Percentiles rank a stretch among this genome's conserved stretches.
phyloP scores from a whole-genome alignment of 1,140 invertebrate genomes.

The Cyrtorhinus lividipennis region DNA sequence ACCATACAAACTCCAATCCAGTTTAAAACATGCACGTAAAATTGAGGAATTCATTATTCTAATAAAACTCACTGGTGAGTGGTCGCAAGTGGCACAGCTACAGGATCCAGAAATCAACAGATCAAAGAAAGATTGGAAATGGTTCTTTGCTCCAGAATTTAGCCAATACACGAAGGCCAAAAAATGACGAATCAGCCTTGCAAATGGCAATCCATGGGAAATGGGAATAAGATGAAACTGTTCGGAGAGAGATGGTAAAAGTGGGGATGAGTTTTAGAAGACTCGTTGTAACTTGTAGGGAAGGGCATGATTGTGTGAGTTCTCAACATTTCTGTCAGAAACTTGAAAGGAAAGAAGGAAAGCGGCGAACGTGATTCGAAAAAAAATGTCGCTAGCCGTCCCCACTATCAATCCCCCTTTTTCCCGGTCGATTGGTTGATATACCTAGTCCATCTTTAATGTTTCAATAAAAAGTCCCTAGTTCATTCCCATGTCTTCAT shows the following conservation, averaged over 20 bases:
- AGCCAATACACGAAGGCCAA: no score
- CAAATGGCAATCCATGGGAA: no score
- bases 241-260: background rate
- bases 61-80: background rate
- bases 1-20: no score
- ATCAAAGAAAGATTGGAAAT: background rate
- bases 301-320: background rate
- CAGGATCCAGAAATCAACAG: background rate
- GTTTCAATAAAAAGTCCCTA: background rate
- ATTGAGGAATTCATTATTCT: background rate
- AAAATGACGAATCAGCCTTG: no score
- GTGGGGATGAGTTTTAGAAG: background rate
- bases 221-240: background rate
- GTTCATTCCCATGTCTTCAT: background rate
- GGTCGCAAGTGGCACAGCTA: background rate
- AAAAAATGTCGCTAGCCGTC: no score
- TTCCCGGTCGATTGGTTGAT: background rate
- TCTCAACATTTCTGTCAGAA: background rate
- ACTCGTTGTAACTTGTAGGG: background rate
- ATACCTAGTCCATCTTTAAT: background rate
- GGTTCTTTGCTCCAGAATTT: background rate
- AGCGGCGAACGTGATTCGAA: background rate
- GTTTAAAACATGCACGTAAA: background rate
- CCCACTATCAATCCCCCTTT: background rate
- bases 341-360: no score